These are phyloP conservation scores for Rapana venosa DNA, from an alignment of 2,888 invertebrate genomes.

Conservation along the genomic window DNA sequence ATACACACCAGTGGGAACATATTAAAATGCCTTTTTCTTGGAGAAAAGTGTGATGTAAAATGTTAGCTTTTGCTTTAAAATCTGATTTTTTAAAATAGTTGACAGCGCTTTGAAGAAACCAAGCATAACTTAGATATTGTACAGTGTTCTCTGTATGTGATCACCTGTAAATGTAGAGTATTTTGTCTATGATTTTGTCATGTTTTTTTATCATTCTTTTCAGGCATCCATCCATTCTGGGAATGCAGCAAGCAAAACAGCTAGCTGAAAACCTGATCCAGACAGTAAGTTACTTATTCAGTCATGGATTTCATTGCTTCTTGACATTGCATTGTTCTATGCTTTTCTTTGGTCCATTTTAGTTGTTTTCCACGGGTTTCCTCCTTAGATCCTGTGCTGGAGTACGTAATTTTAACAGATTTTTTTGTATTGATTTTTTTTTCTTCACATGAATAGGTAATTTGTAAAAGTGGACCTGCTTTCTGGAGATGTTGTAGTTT, in stretches of 20 bases:
- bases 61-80: too few relatives aligned
- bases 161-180: too few relatives aligned
- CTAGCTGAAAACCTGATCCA: constrained; percentile 88
- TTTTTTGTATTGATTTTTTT: neutral
- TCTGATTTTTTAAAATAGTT: too few relatives aligned
- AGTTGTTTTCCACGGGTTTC: neutral
- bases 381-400: neutral
- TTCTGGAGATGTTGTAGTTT: too few relatives aligned
- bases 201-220: constrained; percentile 38
- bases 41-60: too few relatives aligned
- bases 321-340: neutral
- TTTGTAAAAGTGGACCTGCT: neutral
- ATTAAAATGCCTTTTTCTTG: too few relatives aligned
- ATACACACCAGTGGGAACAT: too few relatives aligned
- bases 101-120: too few relatives aligned
- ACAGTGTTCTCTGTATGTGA: too few relatives aligned
- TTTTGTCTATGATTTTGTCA: too few relatives aligned
- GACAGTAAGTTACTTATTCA: constrained; percentile 81
- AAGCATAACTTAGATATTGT: too few relatives aligned
- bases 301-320: neutral
- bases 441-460: neutral
- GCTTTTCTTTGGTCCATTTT: neutral
- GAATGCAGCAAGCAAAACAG: constrained; percentile 85
- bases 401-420: neutral
- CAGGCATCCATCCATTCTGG: constrained; percentile 85